Evolutionary conservation across 2,797 vertebrate genomes (phyloP).

Genomic region (Masticophis lateralis): DNA sequence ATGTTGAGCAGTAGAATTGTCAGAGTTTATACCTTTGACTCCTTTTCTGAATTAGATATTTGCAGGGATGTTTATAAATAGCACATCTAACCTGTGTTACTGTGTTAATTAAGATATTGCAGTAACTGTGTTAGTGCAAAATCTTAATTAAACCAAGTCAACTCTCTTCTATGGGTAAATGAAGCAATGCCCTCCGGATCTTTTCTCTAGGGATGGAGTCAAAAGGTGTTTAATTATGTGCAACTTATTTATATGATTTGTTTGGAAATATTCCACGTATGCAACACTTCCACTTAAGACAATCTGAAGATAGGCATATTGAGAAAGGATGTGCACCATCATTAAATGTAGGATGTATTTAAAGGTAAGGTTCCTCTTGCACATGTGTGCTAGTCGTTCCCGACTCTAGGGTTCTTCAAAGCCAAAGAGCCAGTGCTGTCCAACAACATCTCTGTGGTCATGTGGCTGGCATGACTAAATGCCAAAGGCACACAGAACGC

Average conservation of each 20-base stretch:
- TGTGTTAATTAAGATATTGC: background rate
- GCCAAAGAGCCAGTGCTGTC: no score
- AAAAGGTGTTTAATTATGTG: background rate
- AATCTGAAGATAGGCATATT: background rate
- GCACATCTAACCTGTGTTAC: background rate
- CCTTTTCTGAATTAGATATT: background rate
- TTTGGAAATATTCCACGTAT: background rate
- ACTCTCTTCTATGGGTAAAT: background rate
- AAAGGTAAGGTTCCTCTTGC: no score
- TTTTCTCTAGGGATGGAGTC: background rate
- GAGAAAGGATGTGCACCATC: background rate
- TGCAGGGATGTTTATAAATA: background rate
- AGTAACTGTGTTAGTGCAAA: background rate
- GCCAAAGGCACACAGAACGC: no score
- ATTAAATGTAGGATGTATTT: background rate
- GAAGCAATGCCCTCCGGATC: background rate
- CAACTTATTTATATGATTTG: background rate
- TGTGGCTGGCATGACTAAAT: no score
- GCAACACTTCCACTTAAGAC: background rate
- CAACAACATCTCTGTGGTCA: no score
- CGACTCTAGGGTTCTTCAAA: no score
- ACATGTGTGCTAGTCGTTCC: no score
- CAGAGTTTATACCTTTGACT: background rate
- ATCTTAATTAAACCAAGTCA: background rate
- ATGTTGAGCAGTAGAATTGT: background rate